Percentiles rank a stretch among this genome's conserved stretches.
Evolutionary conservation across 2,113 vertebrate species (phyloP).

Genomic region (Odontophorus gujanensis): DNA sequence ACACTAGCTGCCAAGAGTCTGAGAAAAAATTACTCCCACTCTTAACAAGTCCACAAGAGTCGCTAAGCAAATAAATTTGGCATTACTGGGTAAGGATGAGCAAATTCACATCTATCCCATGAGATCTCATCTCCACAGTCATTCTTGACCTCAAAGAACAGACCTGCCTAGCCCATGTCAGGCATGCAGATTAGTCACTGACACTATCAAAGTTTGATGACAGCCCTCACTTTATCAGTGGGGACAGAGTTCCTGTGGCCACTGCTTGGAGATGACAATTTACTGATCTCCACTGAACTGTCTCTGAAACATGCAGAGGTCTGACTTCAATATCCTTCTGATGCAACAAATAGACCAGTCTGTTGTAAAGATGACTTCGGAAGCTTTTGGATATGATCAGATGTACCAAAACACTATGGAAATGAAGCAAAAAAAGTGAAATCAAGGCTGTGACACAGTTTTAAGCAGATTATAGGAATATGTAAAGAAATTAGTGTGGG

Average conservation of each 20-base stretch:
- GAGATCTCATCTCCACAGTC: constrained; percentile 34
- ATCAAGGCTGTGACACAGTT: neutral
- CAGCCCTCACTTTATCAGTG: constrained; percentile 53
- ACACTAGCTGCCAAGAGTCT: neutral
- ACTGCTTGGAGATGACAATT: constrained; percentile 52
- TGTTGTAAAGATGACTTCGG: neutral
- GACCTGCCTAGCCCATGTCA: neutral
- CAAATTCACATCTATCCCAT: neutral
- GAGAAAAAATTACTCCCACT: neutral
- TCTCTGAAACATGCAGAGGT: neutral
- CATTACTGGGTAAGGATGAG: constrained; percentile 14
- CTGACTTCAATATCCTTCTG: neutral
- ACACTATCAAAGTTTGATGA: neutral
- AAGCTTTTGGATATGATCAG: neutral
- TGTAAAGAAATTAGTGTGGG: neutral
- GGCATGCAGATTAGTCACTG: constrained; percentile 13
- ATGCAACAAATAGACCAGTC: neutral
- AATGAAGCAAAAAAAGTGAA: neutral
- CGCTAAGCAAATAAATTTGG: neutral
- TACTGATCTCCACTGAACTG: neutral
- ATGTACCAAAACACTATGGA: neutral
- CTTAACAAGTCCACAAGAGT: neutral
- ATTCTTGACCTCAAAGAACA: constrained; percentile 10
- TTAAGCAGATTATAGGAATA: neutral
- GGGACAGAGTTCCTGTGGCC: constrained; percentile 58